Conservation (phyloP, 2,797 vertebrate species). For the Tragelaphus oryx region DNA sequence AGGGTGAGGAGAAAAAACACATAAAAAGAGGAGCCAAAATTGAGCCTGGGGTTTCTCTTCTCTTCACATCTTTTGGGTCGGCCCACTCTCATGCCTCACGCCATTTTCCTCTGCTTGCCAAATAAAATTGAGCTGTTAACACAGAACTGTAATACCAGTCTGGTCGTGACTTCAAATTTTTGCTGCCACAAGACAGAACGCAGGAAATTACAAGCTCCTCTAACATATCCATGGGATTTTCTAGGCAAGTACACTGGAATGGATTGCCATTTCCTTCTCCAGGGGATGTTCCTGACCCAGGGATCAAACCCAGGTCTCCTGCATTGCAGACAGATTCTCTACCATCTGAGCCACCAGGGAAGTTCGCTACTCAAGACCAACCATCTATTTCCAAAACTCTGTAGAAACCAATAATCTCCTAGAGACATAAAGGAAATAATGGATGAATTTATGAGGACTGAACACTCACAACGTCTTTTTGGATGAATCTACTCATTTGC, state of each 20-base stretch:
- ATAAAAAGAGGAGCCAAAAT: not conserved
- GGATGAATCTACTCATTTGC: not conserved
- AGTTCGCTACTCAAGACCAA: constrained; percentile 2
- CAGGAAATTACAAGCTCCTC: not conserved
- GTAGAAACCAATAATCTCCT: not conserved
- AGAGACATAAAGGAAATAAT: not conserved
- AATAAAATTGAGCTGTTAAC: not conserved
- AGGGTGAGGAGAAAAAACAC: not conserved
- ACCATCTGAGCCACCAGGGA: not conserved
- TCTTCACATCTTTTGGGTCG: not conserved
- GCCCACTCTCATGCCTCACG: not conserved
- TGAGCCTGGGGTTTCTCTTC: not conserved
- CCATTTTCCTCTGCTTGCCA: not conserved
- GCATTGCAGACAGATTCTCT: not conserved
- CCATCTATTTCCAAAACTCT: constrained; percentile 5
- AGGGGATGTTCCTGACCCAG: not conserved
- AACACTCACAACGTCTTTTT: not conserved
- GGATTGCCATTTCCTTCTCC: not conserved
- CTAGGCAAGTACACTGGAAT: not conserved
- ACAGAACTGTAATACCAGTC: not conserved
- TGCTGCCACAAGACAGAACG: not conserved
- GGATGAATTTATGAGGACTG: not conserved
- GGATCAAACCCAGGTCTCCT: not conserved
- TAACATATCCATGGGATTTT: not conserved
- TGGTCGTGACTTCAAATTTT: not conserved